phyloP scores from a whole-genome alignment of 2,888 invertebrate species.

The Cyaniris semiargus region DNA sequence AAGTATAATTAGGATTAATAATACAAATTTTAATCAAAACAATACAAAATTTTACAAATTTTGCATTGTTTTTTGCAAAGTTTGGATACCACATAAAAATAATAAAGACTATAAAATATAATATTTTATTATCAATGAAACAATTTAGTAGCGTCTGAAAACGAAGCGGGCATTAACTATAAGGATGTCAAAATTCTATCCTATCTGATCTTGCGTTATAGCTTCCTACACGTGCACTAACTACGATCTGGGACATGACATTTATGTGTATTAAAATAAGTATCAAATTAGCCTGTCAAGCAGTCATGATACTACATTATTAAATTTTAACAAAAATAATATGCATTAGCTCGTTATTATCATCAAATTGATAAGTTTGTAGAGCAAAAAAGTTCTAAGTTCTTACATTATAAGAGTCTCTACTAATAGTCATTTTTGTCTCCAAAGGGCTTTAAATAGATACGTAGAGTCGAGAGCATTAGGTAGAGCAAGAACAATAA shows the following conservation, averaged over 20 bases:
- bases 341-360: neutral
- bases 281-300: neutral
- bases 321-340: neutral
- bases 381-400: neutral
- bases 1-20: too few species aligned
- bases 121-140: too few species aligned
- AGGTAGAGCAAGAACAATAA: too few species aligned
- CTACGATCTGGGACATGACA: neutral
- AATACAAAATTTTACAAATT: too few species aligned
- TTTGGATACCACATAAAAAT: too few species aligned
- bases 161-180: neutral
- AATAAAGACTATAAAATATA: too few species aligned
- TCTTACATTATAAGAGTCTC: neutral
- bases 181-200: neutral
- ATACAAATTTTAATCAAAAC: too few species aligned
- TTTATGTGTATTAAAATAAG: neutral
- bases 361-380: neutral
- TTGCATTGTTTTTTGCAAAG: too few species aligned
- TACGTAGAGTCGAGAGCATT: neutral
- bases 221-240: neutral
- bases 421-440: neutral
- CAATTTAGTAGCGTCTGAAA: neutral
- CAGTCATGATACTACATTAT: neutral
- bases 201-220: neutral
- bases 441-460: neutral